phyloP scores from a whole-genome alignment of 1,140 invertebrate species.

The Oryctes rhinoceros region DNA sequence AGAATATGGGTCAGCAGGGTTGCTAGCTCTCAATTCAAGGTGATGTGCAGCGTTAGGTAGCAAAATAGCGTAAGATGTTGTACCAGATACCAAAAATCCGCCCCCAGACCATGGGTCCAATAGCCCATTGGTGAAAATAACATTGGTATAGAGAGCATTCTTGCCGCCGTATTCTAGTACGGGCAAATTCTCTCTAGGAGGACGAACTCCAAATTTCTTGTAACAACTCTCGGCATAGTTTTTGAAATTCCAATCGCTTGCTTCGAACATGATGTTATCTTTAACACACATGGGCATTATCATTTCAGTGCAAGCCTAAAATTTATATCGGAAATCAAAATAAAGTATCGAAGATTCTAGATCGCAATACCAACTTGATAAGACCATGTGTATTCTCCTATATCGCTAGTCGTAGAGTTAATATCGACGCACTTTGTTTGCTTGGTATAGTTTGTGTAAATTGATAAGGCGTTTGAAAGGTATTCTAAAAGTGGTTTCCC shows the following conservation, averaged over 20 bases:
- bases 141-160: slow-evolving; percentile 76
- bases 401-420: slow-evolving; percentile 62
- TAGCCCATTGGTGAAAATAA: slow-evolving; percentile 91
- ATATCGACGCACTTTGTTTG: slow-evolving; percentile 72
- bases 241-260: slow-evolving; percentile 77
- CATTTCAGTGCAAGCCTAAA: slow-evolving; percentile 93
- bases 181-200: slow-evolving; percentile 70
- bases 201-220: slow-evolving; percentile 71
- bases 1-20: slow-evolving; percentile 75
- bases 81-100: slow-evolving; percentile 80
- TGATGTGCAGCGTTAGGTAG: slow-evolving; percentile 94
- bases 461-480: slow-evolving; percentile 73
- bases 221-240: slow-evolving; percentile 72
- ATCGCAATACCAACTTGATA: slow-evolving; percentile 67
- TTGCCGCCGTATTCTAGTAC: slow-evolving; percentile 84
- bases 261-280: slow-evolving; percentile 88
- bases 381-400: slow-evolving; percentile 79
- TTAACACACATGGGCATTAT: slow-evolving; percentile 91
- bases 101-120: slow-evolving; percentile 94
- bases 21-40: slow-evolving; percentile 80
- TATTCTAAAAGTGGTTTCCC: slow-evolving; percentile 67
- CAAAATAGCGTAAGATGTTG: slow-evolving; percentile 74
- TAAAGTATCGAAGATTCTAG: slow-evolving; percentile 20
- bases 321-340: slow-evolving; percentile 47
- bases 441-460: slow-evolving; percentile 87